phyloP scores from a whole-genome alignment of 2,797 vertebrate species.

The Danionella dracula region DNA sequence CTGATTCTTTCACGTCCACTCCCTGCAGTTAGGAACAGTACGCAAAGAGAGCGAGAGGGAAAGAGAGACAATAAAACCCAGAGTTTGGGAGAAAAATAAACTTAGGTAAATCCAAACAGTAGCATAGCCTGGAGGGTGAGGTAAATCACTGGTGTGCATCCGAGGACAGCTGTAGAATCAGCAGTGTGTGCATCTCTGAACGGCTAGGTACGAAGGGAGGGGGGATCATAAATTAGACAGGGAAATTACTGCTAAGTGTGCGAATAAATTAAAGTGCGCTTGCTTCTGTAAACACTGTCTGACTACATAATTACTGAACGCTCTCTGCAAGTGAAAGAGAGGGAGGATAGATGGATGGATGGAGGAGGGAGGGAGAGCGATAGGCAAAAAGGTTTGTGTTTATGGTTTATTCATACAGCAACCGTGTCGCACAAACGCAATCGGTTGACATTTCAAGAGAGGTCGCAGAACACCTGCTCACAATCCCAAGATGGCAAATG shows the following conservation, averaged over 20 bases:
- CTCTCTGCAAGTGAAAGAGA: constrained; percentile 31
- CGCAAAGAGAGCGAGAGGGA: neutral
- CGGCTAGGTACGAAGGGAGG: constrained; percentile 34
- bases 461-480: constrained; percentile 18
- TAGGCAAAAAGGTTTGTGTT: constrained; percentile 19
- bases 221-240: constrained; percentile 50
- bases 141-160: neutral
- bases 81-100: constrained; percentile 6
- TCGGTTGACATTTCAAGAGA: constrained; percentile 22
- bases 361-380: constrained; percentile 1
- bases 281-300: constrained; percentile 60
- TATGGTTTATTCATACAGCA: constrained; percentile 15
- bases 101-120: constrained; percentile 16
- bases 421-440: neutral
- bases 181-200: constrained; percentile 29
- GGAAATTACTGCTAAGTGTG: constrained; percentile 56
- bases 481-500: neutral
- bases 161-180: constrained; percentile 22
- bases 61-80: constrained; percentile 24
- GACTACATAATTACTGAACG: constrained; percentile 57
- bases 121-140: neutral
- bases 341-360: neutral
- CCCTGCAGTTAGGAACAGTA: constrained; percentile 1
- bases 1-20: constrained; percentile 25
- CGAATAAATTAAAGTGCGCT: constrained; percentile 57